phyloP scores from a whole-genome alignment of 64 coral and sea anemone genomes.

The Montipora efflorescens region DNA sequence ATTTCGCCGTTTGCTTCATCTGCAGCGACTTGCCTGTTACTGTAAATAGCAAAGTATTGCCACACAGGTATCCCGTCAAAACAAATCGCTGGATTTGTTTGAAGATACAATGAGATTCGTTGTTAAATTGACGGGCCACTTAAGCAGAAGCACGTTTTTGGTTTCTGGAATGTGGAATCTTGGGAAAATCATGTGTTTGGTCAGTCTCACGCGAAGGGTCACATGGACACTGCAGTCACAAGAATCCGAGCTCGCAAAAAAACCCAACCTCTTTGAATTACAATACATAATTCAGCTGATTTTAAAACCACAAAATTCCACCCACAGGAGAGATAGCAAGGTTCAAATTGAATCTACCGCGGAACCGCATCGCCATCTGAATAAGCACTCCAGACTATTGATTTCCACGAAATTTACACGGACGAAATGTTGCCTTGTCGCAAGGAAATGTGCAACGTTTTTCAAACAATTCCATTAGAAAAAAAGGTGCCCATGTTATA shows the following conservation, averaged over 20 bases:
- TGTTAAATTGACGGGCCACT: constrained; percentile 9
- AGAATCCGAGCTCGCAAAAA: neutral
- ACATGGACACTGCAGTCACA: neutral
- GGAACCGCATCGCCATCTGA: neutral
- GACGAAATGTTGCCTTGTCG: neutral
- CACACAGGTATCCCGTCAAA: constrained; percentile 6
- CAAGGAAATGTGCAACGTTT: neutral
- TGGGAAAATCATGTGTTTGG: neutral
- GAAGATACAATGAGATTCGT: neutral
- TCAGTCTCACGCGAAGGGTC: neutral
- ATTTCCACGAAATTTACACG: no score
- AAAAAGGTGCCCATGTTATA: neutral
- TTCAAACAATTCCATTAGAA: neutral
- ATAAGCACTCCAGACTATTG: no score
- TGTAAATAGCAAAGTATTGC: neutral
- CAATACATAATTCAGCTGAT: neutral
- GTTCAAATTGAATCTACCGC: neutral
- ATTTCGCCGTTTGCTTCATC: neutral
- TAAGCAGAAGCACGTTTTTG: neutral
- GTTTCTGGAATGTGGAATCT: neutral
- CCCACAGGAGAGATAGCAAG: neutral
- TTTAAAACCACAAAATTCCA: neutral
- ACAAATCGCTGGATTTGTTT: constrained; percentile 6
- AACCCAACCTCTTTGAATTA: neutral
- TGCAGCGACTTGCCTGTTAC: neutral